phyloP scores from a whole-genome alignment of 2,888 invertebrate species.

The Cancer borealis region DNA sequence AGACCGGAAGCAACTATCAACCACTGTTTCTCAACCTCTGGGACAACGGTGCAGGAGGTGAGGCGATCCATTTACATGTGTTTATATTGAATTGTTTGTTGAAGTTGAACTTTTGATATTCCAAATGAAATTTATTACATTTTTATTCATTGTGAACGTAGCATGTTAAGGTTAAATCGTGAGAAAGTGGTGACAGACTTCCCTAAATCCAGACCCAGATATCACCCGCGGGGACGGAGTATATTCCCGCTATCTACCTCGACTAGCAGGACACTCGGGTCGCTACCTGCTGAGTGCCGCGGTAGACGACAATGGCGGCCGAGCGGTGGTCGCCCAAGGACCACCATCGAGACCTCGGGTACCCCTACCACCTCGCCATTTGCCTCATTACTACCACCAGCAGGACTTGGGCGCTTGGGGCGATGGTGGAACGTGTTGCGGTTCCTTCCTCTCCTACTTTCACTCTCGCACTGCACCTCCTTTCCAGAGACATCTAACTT shows the following conservation, averaged over 20 bases:
- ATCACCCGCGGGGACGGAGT: slow-evolving; percentile 85
- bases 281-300: slow-evolving; percentile 69
- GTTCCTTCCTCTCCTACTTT: slow-evolving; percentile 60
- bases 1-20: slow-evolving; percentile 78
- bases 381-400: slow-evolving; percentile 45
- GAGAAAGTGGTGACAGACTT: neutral
- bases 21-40: slow-evolving; percentile 81
- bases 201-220: slow-evolving; percentile 83
- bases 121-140: neutral
- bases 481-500: slow-evolving; percentile 70
- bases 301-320: slow-evolving; percentile 70
- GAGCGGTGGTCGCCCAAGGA: slow-evolving; percentile 65
- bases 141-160: neutral
- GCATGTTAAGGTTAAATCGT: neutral
- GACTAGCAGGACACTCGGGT: slow-evolving; percentile 56
- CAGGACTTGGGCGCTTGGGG: slow-evolving; percentile 82
- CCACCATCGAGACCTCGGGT: slow-evolving; percentile 80
- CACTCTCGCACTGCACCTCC: slow-evolving; percentile 61
- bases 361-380: slow-evolving; percentile 80
- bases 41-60: slow-evolving; percentile 84
- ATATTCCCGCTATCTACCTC: slow-evolving; percentile 84
- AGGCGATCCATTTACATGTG: slow-evolving; percentile 55
- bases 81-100: neutral
- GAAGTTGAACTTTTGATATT: neutral
- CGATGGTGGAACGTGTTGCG: slow-evolving; percentile 79